A percentile compares a stretch with the other conserved stretches of the same genome.
phyloP scores from a whole-genome alignment of 2,888 invertebrate species.

The Andrena hattorfiana region DNA sequence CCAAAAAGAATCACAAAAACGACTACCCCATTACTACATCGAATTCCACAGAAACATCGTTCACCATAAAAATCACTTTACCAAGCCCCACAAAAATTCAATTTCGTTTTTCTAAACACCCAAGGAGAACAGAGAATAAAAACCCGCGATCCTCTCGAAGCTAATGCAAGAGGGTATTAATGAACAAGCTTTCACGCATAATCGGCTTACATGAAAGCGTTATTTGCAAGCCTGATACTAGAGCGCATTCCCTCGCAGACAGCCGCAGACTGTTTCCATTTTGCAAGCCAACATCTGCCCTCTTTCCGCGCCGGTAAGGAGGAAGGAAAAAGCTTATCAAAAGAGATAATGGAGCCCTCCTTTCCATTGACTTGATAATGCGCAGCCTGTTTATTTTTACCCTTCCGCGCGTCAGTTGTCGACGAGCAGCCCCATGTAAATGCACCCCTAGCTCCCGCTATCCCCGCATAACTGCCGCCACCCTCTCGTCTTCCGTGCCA shows the following conservation, averaged over 20 bases:
- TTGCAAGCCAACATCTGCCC: constrained; percentile 26
- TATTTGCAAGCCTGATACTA: constrained; percentile 2
- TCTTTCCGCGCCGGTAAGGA: neutral
- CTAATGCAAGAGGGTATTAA: constrained; percentile 5
- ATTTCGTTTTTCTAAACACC: too few species aligned
- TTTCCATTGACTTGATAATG: constrained; percentile 69
- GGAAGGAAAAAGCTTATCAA: constrained; percentile 54
- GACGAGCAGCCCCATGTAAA: constrained; percentile 74
- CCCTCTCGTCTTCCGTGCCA: constrained; percentile 20
- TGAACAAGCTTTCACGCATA: constrained; percentile 18
- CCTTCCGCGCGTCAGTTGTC: constrained; percentile 36
- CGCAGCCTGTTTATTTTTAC: constrained; percentile 75
- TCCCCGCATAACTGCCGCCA: constrained; percentile 24
- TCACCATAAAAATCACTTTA: too few species aligned
- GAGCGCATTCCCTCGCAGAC: neutral
- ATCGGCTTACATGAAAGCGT: constrained; percentile 26
- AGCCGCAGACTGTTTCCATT: constrained; percentile 21
- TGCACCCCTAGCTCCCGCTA: constrained; percentile 73
- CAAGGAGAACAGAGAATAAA: neutral
- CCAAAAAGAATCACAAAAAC: too few species aligned
- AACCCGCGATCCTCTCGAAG: neutral
- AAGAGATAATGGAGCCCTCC: constrained; percentile 65
- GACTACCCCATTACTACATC: too few species aligned
- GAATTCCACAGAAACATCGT: too few species aligned
- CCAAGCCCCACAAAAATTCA: too few species aligned